Evolutionary conservation across 2,113 vertebrate genomes (phyloP).

Genomic region (Rattus norvegicus): DNA sequence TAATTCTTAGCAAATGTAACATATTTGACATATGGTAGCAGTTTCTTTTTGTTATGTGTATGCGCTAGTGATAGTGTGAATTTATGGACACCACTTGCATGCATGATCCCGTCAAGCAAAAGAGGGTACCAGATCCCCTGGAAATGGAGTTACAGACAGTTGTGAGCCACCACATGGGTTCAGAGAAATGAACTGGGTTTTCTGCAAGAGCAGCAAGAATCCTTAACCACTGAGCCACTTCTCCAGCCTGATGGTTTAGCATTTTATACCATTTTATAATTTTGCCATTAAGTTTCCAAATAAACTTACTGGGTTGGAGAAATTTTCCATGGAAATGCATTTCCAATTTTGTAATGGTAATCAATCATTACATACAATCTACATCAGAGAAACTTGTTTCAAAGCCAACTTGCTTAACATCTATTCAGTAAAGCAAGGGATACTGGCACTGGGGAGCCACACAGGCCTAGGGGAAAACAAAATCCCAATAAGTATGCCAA

Average conservation of each 20-base stretch:
- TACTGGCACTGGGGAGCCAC: conserved; percentile 45
- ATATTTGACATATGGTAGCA: background rate
- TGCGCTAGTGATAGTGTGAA: background rate
- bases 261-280: background rate
- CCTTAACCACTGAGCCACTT: background rate
- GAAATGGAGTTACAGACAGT: background rate
- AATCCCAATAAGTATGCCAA: conserved; percentile 69
- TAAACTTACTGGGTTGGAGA: conserved; percentile 17
- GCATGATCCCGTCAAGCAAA: background rate
- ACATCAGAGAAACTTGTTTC: conserved; percentile 59
- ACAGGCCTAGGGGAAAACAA: conserved; percentile 70
- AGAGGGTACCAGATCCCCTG: background rate
- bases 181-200: background rate
- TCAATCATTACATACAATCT: conserved; percentile 58
- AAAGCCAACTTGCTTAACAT: conserved; percentile 70
- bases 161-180: background rate
- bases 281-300: conserved; percentile 10
- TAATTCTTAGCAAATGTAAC: background rate
- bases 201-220: background rate
- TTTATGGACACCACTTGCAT: background rate
- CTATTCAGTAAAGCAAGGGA: conserved; percentile 66
- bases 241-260: background rate
- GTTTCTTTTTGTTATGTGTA: background rate
- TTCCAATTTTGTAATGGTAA: conserved; percentile 46
- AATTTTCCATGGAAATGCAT: conserved; percentile 36